Base-by-base conservation (phyloP, 2,888 invertebrate species). In the Meteorus colon region DNA sequence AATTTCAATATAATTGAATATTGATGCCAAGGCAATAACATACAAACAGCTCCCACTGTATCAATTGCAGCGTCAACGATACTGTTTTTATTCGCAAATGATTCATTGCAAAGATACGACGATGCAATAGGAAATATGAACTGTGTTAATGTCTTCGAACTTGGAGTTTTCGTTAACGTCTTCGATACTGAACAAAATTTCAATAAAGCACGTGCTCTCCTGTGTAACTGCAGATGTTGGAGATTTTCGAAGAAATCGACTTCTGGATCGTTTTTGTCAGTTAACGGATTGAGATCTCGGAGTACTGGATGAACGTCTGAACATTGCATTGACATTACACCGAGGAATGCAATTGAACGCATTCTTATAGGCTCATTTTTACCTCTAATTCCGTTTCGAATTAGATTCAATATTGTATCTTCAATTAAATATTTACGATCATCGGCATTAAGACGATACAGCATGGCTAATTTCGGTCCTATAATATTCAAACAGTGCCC, bases 231-330 rank as follows among this genome's bases (percentile, higher is more conserved):
- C 65, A 96, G 89, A 90, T 99, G 98, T 34, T 93, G 93, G 85
- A 98, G 93, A 87, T 98, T 98, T 85, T 97, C 96, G 87, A 98
- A 98, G 92, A 99, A 98, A 89, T 99, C 98, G 0, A 95, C 94
- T 89, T 98, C 98, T 10, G 92, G 88, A 87, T 98, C 97, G 66
- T 89, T 90, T 87, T 93, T 92, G 84, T 94, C 94, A 0, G 93
- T 91, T 45, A 96, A 90, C 48, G 91, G 90, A n/a, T 93, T 91
- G 74, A 96, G 90, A 90, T 96, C 96, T 24, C 92, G 91, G 1
- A 96, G 89, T 0, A 96, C 92, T 2, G 93, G 93, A 88, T 96
- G 95, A 0, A 93, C 91, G 0, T 93, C 92, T 0, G 94, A 91
- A 86, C 95, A 95, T 87, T 95, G 94, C 81, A 94, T 92, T 0